Conservation (phyloP, 2,113 vertebrate species). For the Ochotona princeps region DNA sequence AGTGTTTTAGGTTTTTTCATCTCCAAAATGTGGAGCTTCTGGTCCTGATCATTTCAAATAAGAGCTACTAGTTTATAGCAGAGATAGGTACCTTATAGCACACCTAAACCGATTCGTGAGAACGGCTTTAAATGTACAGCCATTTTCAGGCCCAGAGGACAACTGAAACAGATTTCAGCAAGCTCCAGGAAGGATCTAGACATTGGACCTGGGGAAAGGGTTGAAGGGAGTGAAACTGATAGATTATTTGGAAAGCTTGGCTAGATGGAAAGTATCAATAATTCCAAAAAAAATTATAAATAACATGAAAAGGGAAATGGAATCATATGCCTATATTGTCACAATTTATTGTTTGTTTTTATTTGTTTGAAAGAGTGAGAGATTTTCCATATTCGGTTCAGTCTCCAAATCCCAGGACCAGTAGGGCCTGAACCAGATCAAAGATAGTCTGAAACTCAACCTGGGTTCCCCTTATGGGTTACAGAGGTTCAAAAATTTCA, state of each 20-base stretch:
- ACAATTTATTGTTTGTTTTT: too few species aligned
- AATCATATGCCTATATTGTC: neutral
- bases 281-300: constrained; percentile 25
- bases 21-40: neutral
- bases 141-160: neutral
- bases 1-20: neutral
- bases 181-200: neutral
- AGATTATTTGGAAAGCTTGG: constrained; percentile 1
- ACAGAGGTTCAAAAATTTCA: too few species aligned
- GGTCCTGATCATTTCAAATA: neutral
- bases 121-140: neutral
- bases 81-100: neutral
- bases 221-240: neutral
- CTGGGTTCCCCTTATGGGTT: too few species aligned
- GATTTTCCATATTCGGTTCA: too few species aligned
- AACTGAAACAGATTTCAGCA: neutral
- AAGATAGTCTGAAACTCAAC: too few species aligned
- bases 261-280: neutral
- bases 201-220: neutral
- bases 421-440: too few species aligned
- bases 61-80: neutral
- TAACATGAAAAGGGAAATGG: neutral
- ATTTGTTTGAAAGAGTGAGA: too few species aligned
- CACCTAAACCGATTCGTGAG: neutral
- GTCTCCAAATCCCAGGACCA: too few species aligned